Evolutionary conservation across 64 coral and sea anemone genomes (phyloP).

Genomic region (Montipora foliosa): DNA sequence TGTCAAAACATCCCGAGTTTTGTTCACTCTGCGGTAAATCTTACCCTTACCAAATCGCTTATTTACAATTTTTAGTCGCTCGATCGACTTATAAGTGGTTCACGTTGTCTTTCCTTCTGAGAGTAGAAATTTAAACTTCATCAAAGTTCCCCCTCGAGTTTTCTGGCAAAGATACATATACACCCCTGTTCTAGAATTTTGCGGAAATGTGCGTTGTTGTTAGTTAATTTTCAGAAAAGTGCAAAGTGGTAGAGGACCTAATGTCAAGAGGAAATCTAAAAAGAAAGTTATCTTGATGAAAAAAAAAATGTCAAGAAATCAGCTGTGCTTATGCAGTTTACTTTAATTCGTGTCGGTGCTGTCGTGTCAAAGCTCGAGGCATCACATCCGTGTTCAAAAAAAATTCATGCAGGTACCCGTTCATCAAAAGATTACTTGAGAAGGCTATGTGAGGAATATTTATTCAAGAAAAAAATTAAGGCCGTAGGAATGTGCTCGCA

Average conservation of each 20-base stretch:
- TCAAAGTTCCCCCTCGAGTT: neutral
- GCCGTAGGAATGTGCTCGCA: neutral
- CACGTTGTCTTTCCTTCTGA: too few relatives aligned
- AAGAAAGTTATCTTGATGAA: neutral
- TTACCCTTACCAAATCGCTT: neutral
- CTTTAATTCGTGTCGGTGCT: neutral
- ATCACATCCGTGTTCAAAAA: neutral
- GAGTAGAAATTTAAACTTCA: neutral
- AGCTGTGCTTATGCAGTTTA: neutral
- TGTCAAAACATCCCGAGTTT: neutral
- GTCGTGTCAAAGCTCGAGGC: slow-evolving; percentile 11
- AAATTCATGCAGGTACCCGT: slow-evolving; percentile 31
- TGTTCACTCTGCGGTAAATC: neutral
- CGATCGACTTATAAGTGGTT: neutral
- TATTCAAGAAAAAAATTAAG: neutral
- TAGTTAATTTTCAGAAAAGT: neutral
- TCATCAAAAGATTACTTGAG: neutral
- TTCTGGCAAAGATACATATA: neutral
- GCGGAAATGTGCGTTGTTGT: neutral
- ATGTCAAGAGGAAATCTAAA: neutral
- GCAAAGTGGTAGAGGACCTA: neutral
- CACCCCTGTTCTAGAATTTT: neutral
- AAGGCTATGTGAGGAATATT: slow-evolving; percentile 7
- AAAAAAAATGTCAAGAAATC: neutral
- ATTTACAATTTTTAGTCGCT: neutral